A percentile compares a stretch with the other conserved stretches of the same genome.
phyloP scores from a whole-genome alignment of 2,888 invertebrate genomes.

The Masnerella sp. region DNA sequence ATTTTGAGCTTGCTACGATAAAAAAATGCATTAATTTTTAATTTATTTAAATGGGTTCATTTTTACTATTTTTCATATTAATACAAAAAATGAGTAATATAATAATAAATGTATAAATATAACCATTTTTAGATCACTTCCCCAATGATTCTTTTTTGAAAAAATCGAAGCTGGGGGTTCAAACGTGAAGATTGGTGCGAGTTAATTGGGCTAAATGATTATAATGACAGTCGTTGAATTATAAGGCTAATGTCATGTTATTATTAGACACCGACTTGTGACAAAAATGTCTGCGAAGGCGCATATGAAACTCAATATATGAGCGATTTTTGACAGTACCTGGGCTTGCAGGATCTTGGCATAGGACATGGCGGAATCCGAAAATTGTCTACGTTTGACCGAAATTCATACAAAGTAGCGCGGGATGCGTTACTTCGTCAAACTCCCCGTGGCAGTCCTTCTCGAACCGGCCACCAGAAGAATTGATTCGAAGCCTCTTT shows the following conservation, averaged over 20 bases:
- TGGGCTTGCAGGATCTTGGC: constrained; percentile 87
- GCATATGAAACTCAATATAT: neutral
- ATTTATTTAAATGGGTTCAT: neutral
- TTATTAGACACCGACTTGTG: constrained; percentile 40
- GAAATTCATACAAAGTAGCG: constrained; percentile 61
- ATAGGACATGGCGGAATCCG: constrained; percentile 83
- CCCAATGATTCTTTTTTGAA: too few species aligned
- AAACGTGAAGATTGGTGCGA: neutral
- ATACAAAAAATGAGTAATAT: neutral
- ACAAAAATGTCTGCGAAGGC: constrained; percentile 17
- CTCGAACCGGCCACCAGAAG: constrained; percentile 77
- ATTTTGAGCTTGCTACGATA: too few species aligned
- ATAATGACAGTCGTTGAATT: constrained; percentile 5
- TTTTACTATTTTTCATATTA: neutral
- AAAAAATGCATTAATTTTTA: neutral
- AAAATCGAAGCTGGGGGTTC: neutral
- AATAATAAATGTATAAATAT: neutral
- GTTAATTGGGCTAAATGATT: constrained; percentile 12
- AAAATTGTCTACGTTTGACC: constrained; percentile 60
- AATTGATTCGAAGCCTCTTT: constrained; percentile 69
- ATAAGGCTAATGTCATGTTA: constrained; percentile 41
- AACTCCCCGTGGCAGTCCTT: constrained; percentile 74
- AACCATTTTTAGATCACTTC: too few species aligned
- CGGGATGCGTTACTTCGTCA: constrained; percentile 50
- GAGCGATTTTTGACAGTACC: constrained; percentile 77